Conservation (phyloP, 2,113 vertebrate genomes). For the Henicopernis longicauda region DNA sequence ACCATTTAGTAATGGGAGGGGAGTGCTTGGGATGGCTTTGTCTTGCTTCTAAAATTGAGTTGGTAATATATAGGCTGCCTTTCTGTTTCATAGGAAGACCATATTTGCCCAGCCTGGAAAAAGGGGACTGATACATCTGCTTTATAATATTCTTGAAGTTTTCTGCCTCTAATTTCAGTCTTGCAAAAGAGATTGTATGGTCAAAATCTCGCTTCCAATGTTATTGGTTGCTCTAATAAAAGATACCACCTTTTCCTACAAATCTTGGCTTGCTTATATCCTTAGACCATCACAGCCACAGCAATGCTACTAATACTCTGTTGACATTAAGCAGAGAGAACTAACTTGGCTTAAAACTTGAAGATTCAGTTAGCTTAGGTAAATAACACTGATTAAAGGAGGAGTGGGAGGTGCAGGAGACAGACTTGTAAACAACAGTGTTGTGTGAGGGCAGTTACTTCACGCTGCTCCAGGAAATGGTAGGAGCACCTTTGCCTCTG, state of each 20-base stretch:
- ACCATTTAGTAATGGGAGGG: neutral
- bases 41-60: neutral
- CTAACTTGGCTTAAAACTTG: neutral
- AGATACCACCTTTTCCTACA: neutral
- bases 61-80: neutral
- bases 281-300: neutral
- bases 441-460: neutral
- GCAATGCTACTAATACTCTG: neutral
- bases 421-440: neutral
- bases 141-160: neutral
- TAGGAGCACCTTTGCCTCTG: neutral
- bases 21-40: neutral
- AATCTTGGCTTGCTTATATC: neutral
- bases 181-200: neutral
- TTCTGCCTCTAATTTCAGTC: neutral
- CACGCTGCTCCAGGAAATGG: neutral
- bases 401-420: neutral
- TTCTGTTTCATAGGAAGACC: neutral
- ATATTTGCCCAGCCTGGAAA: neutral
- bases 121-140: neutral
- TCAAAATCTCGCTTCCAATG: neutral
- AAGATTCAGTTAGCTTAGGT: neutral
- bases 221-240: neutral
- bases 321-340: neutral
- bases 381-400: neutral